Percentiles rank a stretch among this genome's conserved stretches.
phyloP scores from a whole-genome alignment of 2,113 vertebrate genomes.

The Calyptommatus sinebrachiatus region DNA sequence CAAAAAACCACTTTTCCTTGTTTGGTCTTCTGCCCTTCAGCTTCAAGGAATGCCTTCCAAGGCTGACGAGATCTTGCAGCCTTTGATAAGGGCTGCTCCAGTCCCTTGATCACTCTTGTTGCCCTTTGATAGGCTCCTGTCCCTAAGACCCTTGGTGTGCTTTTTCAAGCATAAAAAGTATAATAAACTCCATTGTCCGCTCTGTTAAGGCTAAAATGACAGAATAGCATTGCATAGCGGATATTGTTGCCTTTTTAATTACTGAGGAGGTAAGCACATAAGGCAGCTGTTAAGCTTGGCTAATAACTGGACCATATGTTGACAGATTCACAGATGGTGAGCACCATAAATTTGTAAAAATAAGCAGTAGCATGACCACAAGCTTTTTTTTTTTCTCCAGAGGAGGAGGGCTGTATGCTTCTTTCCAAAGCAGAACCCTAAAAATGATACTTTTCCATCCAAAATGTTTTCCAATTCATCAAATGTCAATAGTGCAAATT shows the following conservation, averaged over 20 bases:
- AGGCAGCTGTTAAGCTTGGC: slow-evolving; percentile 14
- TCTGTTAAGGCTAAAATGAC: slow-evolving; percentile 1
- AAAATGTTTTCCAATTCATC: background rate
- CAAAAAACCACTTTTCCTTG: too few species aligned
- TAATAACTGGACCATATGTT: slow-evolving; percentile 18
- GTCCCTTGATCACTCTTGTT: too few species aligned
- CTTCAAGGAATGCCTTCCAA: too few species aligned
- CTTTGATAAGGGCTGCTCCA: too few species aligned
- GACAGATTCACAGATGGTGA: slow-evolving; percentile 16
- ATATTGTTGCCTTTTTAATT: slow-evolving; percentile 24
- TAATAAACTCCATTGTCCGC: background rate
- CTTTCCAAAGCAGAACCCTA: background rate
- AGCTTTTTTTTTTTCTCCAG: background rate
- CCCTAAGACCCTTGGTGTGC: background rate
- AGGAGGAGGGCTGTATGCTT: background rate
- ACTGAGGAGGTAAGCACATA: slow-evolving; percentile 7
- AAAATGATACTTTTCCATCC: background rate
- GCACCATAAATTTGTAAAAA: slow-evolving; percentile 21
- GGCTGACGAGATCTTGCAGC: too few species aligned
- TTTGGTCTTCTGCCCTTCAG: too few species aligned
- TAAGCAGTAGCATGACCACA: slow-evolving; percentile 1
- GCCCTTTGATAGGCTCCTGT: background rate
- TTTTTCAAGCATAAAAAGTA: background rate
- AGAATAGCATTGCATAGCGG: background rate
- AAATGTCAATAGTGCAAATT: too few species aligned